Evolutionary conservation across 2,888 invertebrate genomes (phyloP).

Genomic region (Eupelmus urozonus): DNA sequence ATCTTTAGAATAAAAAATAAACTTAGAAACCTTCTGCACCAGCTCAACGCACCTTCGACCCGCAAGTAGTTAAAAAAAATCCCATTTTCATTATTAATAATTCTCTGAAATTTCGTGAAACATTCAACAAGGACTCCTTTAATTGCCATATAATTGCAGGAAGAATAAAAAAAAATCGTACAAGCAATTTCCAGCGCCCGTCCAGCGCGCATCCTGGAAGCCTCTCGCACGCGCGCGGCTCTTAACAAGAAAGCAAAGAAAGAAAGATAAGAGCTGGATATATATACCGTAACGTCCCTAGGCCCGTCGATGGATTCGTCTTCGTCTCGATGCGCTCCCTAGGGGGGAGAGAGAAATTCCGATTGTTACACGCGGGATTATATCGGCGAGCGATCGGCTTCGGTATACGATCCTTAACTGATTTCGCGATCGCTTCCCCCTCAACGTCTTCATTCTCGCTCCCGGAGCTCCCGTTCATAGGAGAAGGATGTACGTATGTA

Average conservation of each 20-base stretch:
- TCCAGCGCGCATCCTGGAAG: not conserved
- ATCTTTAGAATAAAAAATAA: no score
- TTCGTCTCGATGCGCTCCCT: not conserved
- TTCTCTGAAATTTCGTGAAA: no score
- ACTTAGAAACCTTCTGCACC: no score
- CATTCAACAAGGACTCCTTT: no score
- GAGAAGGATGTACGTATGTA: no score
- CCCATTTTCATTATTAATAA: no score
- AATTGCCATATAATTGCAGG: no score
- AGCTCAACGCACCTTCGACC: no score
- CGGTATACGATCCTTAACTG: slow-evolving; percentile 29
- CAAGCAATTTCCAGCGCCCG: no score
- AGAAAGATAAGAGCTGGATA: not conserved
- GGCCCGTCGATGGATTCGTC: slow-evolving; percentile 9
- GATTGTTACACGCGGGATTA: slow-evolving; percentile 36
- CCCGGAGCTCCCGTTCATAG: no score
- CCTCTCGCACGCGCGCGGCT: not conserved
- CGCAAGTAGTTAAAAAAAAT: no score
- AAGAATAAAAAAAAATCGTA: no score
- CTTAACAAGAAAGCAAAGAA: not conserved
- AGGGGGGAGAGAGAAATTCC: not conserved
- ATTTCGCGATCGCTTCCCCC: slow-evolving; percentile 18
- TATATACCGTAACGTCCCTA: not conserved
- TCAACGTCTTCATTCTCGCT: slow-evolving; percentile 36
- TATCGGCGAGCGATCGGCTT: slow-evolving; percentile 6